A percentile compares a stretch with the other conserved stretches of the same genome.
Conservation (phyloP, 2,888 invertebrate genomes). For the Serrognathus titanus region DNA sequence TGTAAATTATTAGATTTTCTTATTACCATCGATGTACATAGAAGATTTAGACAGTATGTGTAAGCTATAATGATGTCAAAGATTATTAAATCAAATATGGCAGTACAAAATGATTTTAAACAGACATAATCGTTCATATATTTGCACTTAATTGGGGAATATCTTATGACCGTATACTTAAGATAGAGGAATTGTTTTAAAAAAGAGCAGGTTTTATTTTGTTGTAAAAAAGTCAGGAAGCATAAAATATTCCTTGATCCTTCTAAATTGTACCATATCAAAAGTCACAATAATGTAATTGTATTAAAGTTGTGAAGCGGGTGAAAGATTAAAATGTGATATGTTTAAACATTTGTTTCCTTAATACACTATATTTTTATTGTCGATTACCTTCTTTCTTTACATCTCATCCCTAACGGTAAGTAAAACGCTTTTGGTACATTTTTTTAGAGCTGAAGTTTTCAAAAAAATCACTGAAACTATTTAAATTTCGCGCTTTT, state of each 20-base stretch:
- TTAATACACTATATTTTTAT: slow-evolving; percentile 12
- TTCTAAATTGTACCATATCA: slow-evolving; percentile 18
- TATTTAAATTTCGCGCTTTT: too few relatives aligned
- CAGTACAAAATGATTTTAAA: slow-evolving; percentile 14
- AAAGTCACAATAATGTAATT: slow-evolving; percentile 15
- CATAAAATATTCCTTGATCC: slow-evolving; percentile 16
- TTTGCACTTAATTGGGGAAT: slow-evolving; percentile 16
- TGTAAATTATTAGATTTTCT: slow-evolving; percentile 20
- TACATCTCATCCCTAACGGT: too few relatives aligned
- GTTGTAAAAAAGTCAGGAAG: not conserved
- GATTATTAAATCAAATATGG: slow-evolving; percentile 14
- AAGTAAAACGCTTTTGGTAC: too few relatives aligned
- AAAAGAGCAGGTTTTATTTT: not conserved
- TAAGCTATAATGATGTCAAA: slow-evolving; percentile 19
- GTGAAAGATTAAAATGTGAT: slow-evolving; percentile 39
- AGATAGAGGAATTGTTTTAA: not conserved
- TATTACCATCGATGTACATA: slow-evolving; percentile 41
- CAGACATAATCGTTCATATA: slow-evolving; percentile 9
- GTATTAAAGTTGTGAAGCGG: slow-evolving; percentile 19
- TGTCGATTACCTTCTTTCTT: not conserved
- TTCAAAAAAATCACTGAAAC: too few relatives aligned
- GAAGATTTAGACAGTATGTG: slow-evolving; percentile 34
- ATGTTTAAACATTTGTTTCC: slow-evolving; percentile 35
- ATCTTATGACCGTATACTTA: slow-evolving; percentile 5
- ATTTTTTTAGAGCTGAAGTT: too few relatives aligned